These are phyloP conservation scores for Sebastolobus alascanus DNA, from an alignment of 2,797 vertebrate species.

Conservation along the genomic window DNA sequence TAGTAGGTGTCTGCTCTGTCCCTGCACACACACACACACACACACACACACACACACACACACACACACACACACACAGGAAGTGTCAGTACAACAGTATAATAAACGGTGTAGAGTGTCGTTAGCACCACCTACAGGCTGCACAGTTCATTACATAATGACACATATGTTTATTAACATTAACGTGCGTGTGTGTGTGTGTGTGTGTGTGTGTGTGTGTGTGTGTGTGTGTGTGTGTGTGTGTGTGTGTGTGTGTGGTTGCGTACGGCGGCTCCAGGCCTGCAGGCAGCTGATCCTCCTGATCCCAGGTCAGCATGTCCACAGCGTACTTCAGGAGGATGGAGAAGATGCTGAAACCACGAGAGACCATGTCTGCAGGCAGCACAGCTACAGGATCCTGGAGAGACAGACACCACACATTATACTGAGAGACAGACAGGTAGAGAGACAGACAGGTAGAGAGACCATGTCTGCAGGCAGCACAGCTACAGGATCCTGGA, in stretches of 20 bases:
- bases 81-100: not conserved
- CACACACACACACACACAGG: not conserved
- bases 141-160: not conserved
- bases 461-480: too few relatives aligned
- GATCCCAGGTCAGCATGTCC: constrained; percentile 96
- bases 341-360: constrained; percentile 92
- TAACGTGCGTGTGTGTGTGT: not conserved
- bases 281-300: constrained; percentile 90
- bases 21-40: constrained; percentile 70
- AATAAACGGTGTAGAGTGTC: not conserved
- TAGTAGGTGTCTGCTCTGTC: constrained; percentile 92
- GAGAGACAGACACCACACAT: constrained; percentile 9
- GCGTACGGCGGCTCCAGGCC: constrained; percentile 89
- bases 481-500: too few relatives aligned
- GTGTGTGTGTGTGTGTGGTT: not conserved
- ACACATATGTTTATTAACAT: too few relatives aligned
- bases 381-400: constrained; percentile 94
- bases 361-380: constrained; percentile 91
- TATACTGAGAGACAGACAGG: not conserved
- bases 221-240: not conserved
- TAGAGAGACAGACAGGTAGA: too few relatives aligned
- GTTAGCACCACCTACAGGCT: not conserved
- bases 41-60: not conserved
- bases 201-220: not conserved
- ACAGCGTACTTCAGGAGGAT: constrained; percentile 95